Base-by-base conservation (phyloP, 2,113 vertebrate genomes). In the Grammomys surdaster region DNA sequence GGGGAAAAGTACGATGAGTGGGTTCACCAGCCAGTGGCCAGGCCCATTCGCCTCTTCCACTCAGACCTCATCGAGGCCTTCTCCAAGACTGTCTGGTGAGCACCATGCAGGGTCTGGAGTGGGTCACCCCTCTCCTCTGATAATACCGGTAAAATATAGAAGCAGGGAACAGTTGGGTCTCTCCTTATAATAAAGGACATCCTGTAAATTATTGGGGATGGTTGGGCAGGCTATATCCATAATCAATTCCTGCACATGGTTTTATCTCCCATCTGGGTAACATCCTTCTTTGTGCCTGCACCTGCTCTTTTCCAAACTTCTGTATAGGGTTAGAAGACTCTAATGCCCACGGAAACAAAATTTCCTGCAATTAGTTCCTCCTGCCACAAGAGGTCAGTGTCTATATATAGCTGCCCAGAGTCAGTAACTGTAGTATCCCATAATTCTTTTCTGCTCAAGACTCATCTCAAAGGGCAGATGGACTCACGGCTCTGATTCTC, bases 21-120 rank as follows among this genome's bases (percentile, higher is more conserved):
- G 99, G 99, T 99, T 73, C 99, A 99, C 96, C 99, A 99, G 96
- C 99, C 99, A 0, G 99, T 99, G 69, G 98, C 99, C 97, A 98
- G 99, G 76, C 99, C 99, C 11, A 99, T 99, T 97, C 98, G 99
- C 94, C 99, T 99, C 93, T 99, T 99, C 97, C 98, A 99, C 60
- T 99, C 99, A 0, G 98, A 99, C 84, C 76, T 99, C 70, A 10
- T 99, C 0, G 99, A 99, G 98, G 98, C 98, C 89, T 97, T 99
- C 97, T 99, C 99, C 97, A 99, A 99, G 98, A 99, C 99, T 0
- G 98, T 99, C 5, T 99, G 99, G 99, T 99, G 97, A 98, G 98
- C 48, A 24, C 26, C 0, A 3, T 33, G 11, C 86, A 63, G n/a
- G n/a, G 40, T 65, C 85, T 43, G 1, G 16, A 7, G 4, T 14